phyloP scores from a whole-genome alignment of 2,113 vertebrate species.

The Chaetorhynchus papuensis region DNA sequence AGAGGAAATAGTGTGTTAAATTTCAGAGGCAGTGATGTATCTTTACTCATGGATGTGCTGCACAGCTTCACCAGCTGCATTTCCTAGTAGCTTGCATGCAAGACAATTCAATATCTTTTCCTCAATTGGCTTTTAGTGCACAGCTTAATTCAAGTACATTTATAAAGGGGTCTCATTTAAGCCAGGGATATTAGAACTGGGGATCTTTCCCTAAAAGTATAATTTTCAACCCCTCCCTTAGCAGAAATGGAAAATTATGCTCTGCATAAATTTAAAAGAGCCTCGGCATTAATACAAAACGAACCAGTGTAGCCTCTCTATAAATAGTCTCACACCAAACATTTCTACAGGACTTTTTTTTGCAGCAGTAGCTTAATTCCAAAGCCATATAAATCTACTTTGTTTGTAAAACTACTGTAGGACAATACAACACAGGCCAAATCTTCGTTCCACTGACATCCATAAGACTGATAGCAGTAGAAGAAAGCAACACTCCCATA shows the following conservation, averaged over 20 bases:
- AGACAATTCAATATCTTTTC: not conserved
- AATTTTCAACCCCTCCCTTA: not conserved
- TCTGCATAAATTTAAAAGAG: not conserved
- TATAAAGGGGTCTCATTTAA: not conserved
- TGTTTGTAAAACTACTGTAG: conserved; percentile 52
- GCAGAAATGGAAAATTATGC: not conserved
- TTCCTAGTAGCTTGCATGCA: not conserved
- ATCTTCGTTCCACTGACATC: not conserved
- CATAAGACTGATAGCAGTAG: not conserved
- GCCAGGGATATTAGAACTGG: not conserved
- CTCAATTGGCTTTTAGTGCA: not conserved
- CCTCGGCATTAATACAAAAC: not conserved
- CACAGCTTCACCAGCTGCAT: not conserved
- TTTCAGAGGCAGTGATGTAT: not conserved
- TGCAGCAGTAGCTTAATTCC: conserved; percentile 43
- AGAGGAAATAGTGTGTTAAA: not conserved
- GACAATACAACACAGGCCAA: not conserved
- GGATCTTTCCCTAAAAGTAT: not conserved
- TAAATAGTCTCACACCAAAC: not conserved
- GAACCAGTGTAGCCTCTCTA: not conserved
- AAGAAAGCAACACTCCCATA: conserved; percentile 15
- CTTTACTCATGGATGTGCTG: not conserved
- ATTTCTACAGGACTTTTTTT: not conserved
- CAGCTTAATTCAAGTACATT: not conserved
- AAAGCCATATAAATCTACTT: conserved; percentile 30